These are phyloP conservation scores for Lepus oiostolus DNA, from an alignment of 2,797 vertebrate species.

Conservation along the genomic window DNA sequence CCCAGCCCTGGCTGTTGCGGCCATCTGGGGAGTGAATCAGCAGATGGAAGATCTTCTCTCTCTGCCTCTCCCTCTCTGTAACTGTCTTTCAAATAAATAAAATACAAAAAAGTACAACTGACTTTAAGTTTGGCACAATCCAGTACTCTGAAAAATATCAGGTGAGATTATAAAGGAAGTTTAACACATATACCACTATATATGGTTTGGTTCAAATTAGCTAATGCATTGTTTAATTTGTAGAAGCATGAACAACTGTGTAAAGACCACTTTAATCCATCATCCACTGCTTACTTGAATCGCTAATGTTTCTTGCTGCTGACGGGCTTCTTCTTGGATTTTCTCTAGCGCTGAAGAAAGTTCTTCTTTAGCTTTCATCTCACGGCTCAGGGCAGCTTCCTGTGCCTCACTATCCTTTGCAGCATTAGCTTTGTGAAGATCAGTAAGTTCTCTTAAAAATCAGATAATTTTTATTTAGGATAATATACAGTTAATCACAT, in stretches of 20 bases:
- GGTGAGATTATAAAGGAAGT: constrained; percentile 30
- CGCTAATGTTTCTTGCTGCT: constrained; percentile 95
- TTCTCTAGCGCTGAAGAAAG: constrained; percentile 94
- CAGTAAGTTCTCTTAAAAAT: constrained; percentile 94
- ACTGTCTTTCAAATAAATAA: no score
- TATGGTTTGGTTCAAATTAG: constrained; percentile 24
- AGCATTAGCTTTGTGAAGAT: constrained; percentile 96
- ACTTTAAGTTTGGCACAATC: neutral
- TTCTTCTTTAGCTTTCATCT: constrained; percentile 95
- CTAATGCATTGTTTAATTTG: constrained; percentile 7
- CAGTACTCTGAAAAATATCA: neutral
- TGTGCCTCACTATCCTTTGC: constrained; percentile 96
- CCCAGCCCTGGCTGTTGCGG: no score
- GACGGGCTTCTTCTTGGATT: constrained; percentile 94
- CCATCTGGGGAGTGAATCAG: no score
- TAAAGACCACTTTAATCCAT: neutral
- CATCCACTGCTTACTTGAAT: constrained; percentile 91
- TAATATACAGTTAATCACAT: neutral
- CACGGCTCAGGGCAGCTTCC: constrained; percentile 93
- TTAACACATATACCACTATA: neutral
- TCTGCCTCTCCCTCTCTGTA: no score
- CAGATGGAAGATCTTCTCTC: no score
- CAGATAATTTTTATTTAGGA: constrained; percentile 68
- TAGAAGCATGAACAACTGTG: neutral
- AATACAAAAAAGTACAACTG: no score